phyloP scores from a whole-genome alignment of 2,113 vertebrate species.

The Gallinago jamesoni region DNA sequence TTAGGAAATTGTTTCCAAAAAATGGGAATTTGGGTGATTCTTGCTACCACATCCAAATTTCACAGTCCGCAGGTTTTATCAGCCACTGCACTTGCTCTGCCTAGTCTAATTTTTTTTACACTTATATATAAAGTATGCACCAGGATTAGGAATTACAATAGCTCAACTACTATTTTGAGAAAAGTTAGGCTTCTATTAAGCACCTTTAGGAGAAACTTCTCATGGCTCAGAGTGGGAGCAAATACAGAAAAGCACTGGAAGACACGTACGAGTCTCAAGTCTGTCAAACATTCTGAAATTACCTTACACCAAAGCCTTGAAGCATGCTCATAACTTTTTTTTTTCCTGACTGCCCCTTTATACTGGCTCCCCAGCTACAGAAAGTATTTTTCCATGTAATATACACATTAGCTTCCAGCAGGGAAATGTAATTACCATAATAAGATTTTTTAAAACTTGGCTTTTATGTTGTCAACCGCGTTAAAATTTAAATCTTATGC shows the following conservation, averaged over 20 bases:
- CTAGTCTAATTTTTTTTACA: background rate
- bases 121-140: background rate
- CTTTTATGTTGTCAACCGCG: conserved; percentile 41
- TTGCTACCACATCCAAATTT: background rate
- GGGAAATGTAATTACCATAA: conserved; percentile 63
- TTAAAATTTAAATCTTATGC: conserved; percentile 58
- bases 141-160: background rate
- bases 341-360: background rate
- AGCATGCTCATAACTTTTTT: background rate
- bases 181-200: background rate
- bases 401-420: conserved; percentile 22
- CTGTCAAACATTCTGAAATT: background rate
- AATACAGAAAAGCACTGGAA: background rate
- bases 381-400: background rate
- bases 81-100: background rate
- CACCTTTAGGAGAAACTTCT: background rate
- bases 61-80: background rate
- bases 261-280: background rate
- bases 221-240: background rate
- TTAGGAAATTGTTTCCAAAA: background rate
- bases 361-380: background rate
- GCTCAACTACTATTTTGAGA: background rate
- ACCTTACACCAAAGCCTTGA: background rate
- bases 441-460: conserved; percentile 44
- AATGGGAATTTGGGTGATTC: background rate